phyloP scores from a whole-genome alignment of 2,888 invertebrate species.

The Steinernema scapterisci region DNA sequence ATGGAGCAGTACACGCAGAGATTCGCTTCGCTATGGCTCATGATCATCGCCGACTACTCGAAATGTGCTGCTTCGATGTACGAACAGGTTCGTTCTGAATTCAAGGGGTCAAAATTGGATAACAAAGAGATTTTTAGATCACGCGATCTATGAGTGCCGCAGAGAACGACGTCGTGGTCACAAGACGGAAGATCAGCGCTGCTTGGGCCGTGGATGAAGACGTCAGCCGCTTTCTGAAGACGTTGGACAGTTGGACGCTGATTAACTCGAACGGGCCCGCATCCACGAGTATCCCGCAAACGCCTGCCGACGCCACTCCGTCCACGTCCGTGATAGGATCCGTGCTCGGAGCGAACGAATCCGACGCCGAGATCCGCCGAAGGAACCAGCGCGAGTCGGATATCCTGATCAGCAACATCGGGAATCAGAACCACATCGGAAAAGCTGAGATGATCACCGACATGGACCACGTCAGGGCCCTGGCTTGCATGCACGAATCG shows the following conservation, averaged over 20 bases:
- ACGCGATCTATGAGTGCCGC: conserved; percentile 15
- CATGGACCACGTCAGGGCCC: conserved; percentile 79
- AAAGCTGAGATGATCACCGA: conserved; percentile 85
- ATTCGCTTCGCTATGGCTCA: conserved; percentile 66
- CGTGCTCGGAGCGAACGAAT: conserved; percentile 30
- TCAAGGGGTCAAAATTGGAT: not conserved
- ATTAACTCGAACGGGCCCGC: conserved; percentile 32
- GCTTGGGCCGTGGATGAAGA: conserved; percentile 93
- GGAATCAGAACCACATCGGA: conserved; percentile 57
- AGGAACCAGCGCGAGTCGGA: conserved; percentile 86
- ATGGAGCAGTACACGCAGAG: conserved; percentile 65
- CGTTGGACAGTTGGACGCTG: conserved; percentile 77
- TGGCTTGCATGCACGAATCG: conserved; percentile 89
- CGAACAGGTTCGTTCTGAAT: conserved; percentile 45
- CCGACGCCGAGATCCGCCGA: conserved; percentile 75
- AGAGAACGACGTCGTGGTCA: conserved; percentile 42
- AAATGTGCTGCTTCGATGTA: conserved; percentile 56
- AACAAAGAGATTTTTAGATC: not conserved
- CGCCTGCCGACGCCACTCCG: conserved; percentile 45
- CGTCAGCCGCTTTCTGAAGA: conserved; percentile 86
- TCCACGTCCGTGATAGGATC: conserved; percentile 50
- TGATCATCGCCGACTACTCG: conserved; percentile 61
- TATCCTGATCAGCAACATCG: conserved; percentile 85
- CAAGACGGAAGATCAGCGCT: conserved; percentile 78
- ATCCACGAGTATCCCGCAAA: conserved; percentile 15